A percentile compares a stretch with the other conserved stretches of the same genome.
Evolutionary conservation across 2,888 invertebrate genomes (phyloP).

Genomic region (Zelleria hepariella): DNA sequence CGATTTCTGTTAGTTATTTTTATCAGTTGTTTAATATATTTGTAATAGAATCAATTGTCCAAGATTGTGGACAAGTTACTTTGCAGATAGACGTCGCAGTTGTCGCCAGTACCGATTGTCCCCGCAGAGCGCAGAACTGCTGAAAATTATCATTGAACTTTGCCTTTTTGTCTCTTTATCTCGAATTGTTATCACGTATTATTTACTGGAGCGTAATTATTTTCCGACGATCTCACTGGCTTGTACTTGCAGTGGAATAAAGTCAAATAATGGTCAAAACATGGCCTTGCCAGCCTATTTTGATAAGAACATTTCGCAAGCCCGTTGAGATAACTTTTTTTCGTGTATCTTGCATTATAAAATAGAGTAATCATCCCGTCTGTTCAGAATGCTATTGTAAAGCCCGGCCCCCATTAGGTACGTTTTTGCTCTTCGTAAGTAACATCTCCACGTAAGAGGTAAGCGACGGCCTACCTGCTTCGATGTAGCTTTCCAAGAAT

Average conservation of each 20-base stretch:
- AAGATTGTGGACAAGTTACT: background rate
- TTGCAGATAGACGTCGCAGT: background rate
- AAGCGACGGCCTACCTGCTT: background rate
- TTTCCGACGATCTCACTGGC: background rate
- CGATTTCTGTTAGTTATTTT: conserved; percentile 19
- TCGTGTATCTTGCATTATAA: background rate
- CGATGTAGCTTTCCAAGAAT: background rate
- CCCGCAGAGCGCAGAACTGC: background rate
- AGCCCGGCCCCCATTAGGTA: background rate
- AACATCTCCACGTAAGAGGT: background rate
- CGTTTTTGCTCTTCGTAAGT: too few relatives aligned
- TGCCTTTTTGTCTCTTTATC: background rate
- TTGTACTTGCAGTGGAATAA: background rate
- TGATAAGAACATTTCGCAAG: background rate
- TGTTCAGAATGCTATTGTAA: background rate
- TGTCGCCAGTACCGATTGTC: background rate
- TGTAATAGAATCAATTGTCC: background rate
- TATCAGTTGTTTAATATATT: background rate
- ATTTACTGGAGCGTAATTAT: background rate
- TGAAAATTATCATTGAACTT: conserved; percentile 3
- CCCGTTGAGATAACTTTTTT: background rate
- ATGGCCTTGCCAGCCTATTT: background rate
- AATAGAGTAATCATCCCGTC: background rate
- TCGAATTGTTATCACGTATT: background rate
- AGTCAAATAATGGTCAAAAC: background rate